phyloP scores from a whole-genome alignment of 2,888 invertebrate species.

The Aphrophora alni region DNA sequence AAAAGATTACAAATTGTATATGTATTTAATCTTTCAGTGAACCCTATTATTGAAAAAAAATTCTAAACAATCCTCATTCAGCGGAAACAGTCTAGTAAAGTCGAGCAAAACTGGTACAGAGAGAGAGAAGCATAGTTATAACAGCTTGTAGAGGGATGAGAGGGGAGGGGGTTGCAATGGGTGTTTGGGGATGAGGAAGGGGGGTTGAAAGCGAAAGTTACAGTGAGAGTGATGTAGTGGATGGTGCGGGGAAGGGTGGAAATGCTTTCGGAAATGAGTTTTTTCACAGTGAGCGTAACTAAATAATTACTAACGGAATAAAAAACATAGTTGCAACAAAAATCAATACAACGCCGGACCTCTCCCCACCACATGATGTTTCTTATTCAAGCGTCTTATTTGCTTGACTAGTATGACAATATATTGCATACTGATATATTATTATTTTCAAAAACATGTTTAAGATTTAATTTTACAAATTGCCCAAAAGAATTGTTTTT shows the following conservation, averaged over 20 bases:
- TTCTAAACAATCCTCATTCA: not conserved
- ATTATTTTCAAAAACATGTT: not conserved
- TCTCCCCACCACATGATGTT: constrained; percentile 31
- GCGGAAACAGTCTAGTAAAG: not conserved
- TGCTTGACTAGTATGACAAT: not conserved
- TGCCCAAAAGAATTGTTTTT: too few species aligned
- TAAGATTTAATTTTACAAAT: too few species aligned
- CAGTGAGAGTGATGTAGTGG: constrained; percentile 8
- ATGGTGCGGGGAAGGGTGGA: constrained; percentile 39
- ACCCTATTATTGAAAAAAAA: not conserved
- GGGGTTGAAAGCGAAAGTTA: constrained; percentile 29
- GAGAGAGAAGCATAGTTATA: constrained; percentile 18
- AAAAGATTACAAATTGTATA: too few species aligned
- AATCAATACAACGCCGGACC: not conserved
- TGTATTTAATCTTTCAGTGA: too few species aligned
- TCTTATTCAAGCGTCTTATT: constrained; percentile 30
- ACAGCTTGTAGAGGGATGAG: constrained; percentile 3
- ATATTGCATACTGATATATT: not conserved
- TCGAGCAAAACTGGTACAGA: constrained; percentile 13
- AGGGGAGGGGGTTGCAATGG: constrained; percentile 12
- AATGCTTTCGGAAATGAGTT: constrained; percentile 36
- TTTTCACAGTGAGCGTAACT: constrained; percentile 27
- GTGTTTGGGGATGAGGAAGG: constrained; percentile 14
- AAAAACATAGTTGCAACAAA: constrained; percentile 22
- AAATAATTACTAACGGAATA: constrained; percentile 34